Evolutionary conservation across 2,888 invertebrate species (phyloP), one percentile per base, ranked within the genome.

Genomic region (Zaprionus obscuricornis): DNA sequence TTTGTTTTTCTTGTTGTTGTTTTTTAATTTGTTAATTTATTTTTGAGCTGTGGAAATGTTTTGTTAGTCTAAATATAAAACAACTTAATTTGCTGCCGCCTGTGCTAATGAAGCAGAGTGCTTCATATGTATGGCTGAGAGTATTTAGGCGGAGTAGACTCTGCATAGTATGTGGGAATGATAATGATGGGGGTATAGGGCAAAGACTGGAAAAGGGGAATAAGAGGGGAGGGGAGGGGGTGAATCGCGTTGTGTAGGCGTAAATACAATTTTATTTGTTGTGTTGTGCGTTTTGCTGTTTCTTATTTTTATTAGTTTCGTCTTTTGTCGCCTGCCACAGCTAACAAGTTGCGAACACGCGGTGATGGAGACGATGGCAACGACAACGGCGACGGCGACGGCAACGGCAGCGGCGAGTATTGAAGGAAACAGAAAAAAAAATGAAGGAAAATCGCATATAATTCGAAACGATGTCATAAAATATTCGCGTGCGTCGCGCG

Each of bases 71-170:
- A 78, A 67, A 74, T 65, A 77, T 85, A 78, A 67, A 85, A 82
- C 83, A 78, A 67, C 78, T 85, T 78, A 85, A 85, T 78, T 78
- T 78, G 83, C 85, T 85, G 71, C 52, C 71, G n/a, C n/a, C n/a
- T n/a, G n/a, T 82, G 85, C 85, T 85, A 85, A 78, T 78, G 82
- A 85, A 73, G 36, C 66, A 39, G 24, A 36, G 14, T 33, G 46
- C 27, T 33, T 13, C 5, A 7, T 13, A 10, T 4, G 24, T 6
- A n/a, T n/a, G n/a, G 24, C 17, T 8, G 17, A 7, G 17, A 2
- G 6, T 8, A n/a, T 14, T 17, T 5, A 8, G 11, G 36, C 13
- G 33, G 39, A n/a, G n/a, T n/a, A n/a, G n/a, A n/a, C n/a, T n/a
- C n/a, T n/a, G n/a, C n/a, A n/a, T n/a, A n/a, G n/a, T n/a, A n/a